Evolutionary conservation across 2,888 invertebrate genomes (phyloP), one percentile per base, ranked within the genome.

Genomic region (Agonopterix subpropinquella): DNA sequence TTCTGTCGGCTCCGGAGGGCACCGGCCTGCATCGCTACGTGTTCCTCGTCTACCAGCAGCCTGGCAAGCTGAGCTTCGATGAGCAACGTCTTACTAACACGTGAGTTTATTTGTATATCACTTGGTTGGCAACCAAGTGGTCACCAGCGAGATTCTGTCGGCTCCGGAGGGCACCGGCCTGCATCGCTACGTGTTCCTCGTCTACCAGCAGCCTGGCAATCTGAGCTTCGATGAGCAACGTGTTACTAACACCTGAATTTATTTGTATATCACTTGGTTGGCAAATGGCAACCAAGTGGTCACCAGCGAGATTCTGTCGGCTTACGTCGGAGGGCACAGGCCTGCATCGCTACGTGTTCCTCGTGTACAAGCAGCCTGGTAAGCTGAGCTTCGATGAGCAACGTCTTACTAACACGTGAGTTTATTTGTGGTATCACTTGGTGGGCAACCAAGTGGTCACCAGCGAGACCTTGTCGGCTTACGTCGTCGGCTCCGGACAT

Each of bases 21-120:
- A 93, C 95, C 1, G 95, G 92, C 10, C 88, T 92, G 7, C 96
- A 96, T 74, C 92, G 96, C 51, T 96, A 96, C 77, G 92, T 96
- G 11, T 95, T 92, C 72, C 77, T 96, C 39, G 80, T 95, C 0
- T 96, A 92, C 86, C 91, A 93, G 63, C 96, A 96, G 63, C 89
- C 92, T 0, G 80, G 77, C 8, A 91, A 90, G 55, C 60, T 92
- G 0, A 67, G 59, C 1, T 92, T 92, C 55, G 80, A 89, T 36
- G 92, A 92, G 61, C 78, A 77, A 0, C 79, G 85, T 10, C 70
- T 91, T 1, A 77, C 90, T 8, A 91, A 91, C 65, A 89, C 65
- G 77, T 90, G 59, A 72, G 74, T 68, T 39, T 28, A 5, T 28
- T 28, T 28, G 28, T 28, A 4, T 28, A 1, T 28, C 28, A 15